Evolutionary conservation across 2,113 vertebrate genomes (phyloP), one percentile per base, ranked within the genome.

Genomic region (Thermophis baileyi): DNA sequence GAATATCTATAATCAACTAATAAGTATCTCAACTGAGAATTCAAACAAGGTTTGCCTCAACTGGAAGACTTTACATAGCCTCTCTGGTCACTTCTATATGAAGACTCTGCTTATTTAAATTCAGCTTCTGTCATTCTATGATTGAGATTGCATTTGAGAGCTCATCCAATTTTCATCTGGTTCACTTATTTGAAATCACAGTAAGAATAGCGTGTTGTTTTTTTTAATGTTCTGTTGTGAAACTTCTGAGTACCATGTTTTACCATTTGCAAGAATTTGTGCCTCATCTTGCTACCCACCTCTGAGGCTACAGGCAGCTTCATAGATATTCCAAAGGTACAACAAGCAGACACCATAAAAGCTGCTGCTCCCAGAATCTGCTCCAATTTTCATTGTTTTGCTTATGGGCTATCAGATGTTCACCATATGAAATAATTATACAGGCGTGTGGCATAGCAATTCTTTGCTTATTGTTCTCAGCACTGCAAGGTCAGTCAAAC

Each of bases 1-100:
- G 14, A 16, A 69, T n/a, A n/a, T 12, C 12, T 69, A 16, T 35
- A n/a, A 69, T n/a, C 63, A n/a, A 69, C 12, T 16, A 30, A n/a
- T 74, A 74, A 81, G n/a, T 81, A 40, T 81, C 18, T 60, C 94
- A 81, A 86, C 90, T 94, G 87, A 50, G 93, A 96, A 87, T 2
- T 9, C 57, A 93, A 89, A 30, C 6, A 35, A 35, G 0, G 12
- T 94, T 95, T 96, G 44, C 81, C 94, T n/a, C 24, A 87, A 93
- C 85, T 92, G 30, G 63, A 69, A 74, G n/a, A 8, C 85, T 54
- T 94, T 90, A 20, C 89, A 95, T 93, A 44, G 0, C 22, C 1
- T 92, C 49, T 24, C 88, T 85, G 0, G 9, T 27, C 69, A 74
- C 16, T 74, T 74, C 69, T 74, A 18, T 20, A 74, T 20, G n/a